These are phyloP conservation scores for Oryctes rhinoceros DNA, from an alignment of 1,140 invertebrate species.

Conservation along the genomic window DNA sequence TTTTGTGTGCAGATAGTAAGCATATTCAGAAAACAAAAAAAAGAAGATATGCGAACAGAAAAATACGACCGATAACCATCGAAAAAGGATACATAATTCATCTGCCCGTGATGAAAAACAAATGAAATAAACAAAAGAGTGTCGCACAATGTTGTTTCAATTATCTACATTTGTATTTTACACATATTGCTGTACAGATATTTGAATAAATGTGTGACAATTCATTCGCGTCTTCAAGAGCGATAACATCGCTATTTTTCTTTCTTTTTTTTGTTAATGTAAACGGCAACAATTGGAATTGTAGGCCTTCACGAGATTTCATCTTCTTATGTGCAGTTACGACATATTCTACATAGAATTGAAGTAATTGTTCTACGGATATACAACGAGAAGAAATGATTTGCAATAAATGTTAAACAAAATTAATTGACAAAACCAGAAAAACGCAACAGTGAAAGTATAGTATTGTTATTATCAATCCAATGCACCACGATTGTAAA, in stretches of 20 bases:
- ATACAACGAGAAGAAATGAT: too few relatives aligned
- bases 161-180: background rate
- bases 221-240: background rate
- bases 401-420: too few relatives aligned
- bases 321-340: constrained; percentile 28
- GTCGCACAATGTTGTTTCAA: constrained; percentile 20
- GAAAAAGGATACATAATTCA: constrained; percentile 28
- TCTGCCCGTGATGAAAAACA: constrained; percentile 11
- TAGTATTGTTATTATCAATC: too few relatives aligned
- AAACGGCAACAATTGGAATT: background rate
- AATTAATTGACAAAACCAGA: too few relatives aligned
- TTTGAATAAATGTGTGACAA: constrained; percentile 10
- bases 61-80: constrained; percentile 33
- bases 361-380: background rate
- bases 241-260: constrained; percentile 12
- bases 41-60: constrained; percentile 6
- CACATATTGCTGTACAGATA: background rate
- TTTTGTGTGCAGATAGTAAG: constrained; percentile 10
- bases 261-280: background rate
- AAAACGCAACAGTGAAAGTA: too few relatives aligned
- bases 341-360: background rate
- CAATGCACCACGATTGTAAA: too few relatives aligned
- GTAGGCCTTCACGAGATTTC: background rate
- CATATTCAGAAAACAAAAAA: constrained; percentile 33
- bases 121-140: constrained; percentile 28